These are phyloP conservation scores for Amblyopsis rosae DNA, from an alignment of 2,113 vertebrate species.

Conservation along the genomic window DNA sequence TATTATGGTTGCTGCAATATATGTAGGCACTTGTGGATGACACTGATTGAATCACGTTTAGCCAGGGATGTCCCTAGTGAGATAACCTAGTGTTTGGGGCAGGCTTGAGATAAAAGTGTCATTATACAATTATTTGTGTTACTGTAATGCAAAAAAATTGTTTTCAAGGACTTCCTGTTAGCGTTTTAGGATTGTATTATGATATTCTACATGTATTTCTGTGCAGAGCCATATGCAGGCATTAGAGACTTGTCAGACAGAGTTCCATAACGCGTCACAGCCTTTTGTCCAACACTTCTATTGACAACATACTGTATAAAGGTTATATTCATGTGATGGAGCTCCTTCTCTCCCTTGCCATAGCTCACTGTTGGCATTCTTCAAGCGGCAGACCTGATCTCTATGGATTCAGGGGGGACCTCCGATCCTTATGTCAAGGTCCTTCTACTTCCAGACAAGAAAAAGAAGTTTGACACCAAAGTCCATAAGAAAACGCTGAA, in stretches of 20 bases:
- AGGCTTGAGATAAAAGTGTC: background rate
- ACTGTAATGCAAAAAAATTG: background rate
- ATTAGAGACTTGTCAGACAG: slow-evolving; percentile 10
- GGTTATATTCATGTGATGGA: slow-evolving; percentile 14
- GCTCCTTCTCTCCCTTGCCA: background rate
- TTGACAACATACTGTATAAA: slow-evolving; percentile 1
- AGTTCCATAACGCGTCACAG: slow-evolving; percentile 12
- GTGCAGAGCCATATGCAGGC: background rate
- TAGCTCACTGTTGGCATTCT: slow-evolving; percentile 95
- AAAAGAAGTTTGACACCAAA: slow-evolving; percentile 98
- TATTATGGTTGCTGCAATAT: background rate
- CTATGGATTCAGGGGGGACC: slow-evolving; percentile 94
- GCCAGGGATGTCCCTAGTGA: background rate
- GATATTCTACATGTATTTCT: background rate
- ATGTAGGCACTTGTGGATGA: background rate
- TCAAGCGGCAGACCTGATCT: slow-evolving; percentile 93
- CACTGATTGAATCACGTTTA: background rate
- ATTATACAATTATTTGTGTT: background rate
- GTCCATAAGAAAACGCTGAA: slow-evolving; percentile 98
- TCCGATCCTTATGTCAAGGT: slow-evolving; percentile 96
- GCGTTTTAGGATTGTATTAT: no score
- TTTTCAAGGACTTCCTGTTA: no score
- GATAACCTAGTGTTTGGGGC: background rate
- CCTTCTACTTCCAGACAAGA: slow-evolving; percentile 93
- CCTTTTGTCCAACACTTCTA: slow-evolving; percentile 5